These are phyloP conservation scores for Glyphotaelius pellucidus DNA, from an alignment of 2,888 invertebrate genomes.

Conservation along the genomic window DNA sequence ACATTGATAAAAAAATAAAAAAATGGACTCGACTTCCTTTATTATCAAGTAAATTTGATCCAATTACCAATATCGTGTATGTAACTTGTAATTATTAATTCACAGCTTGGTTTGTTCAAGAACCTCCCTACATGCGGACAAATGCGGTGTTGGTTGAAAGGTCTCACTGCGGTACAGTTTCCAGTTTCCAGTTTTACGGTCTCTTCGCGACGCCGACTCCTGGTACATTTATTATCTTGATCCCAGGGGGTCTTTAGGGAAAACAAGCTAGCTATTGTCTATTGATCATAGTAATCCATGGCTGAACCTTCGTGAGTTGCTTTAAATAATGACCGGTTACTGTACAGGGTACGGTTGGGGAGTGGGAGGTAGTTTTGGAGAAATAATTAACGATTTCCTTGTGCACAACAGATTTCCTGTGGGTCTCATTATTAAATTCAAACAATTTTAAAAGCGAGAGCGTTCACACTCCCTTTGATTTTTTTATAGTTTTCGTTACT, in stretches of 20 bases:
- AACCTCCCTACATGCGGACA: background rate
- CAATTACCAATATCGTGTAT: background rate
- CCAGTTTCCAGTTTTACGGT: constrained; percentile 13
- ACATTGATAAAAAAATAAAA: too few species aligned
- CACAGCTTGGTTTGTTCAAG: background rate
- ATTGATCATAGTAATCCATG: background rate
- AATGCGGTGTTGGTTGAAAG: background rate
- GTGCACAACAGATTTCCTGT: background rate
- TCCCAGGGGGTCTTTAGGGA: constrained; percentile 3
- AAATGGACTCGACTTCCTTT: too few species aligned
- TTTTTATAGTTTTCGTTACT: background rate
- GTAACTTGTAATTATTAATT: background rate
- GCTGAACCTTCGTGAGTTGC: background rate
- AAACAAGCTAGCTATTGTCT: constrained; percentile 17
- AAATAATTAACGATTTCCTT: background rate
- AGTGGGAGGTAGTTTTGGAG: background rate
- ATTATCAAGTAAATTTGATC: background rate
- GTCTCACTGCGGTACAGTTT: background rate
- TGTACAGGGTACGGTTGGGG: background rate
- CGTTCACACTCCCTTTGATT: too few species aligned
- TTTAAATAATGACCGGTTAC: background rate
- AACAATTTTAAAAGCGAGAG: background rate
- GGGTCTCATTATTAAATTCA: background rate
- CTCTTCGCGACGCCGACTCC: background rate
- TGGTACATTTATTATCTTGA: constrained; percentile 11